Conservation (phyloP, 2,113 vertebrate genomes). For the Mormyrus lacerda region DNA sequence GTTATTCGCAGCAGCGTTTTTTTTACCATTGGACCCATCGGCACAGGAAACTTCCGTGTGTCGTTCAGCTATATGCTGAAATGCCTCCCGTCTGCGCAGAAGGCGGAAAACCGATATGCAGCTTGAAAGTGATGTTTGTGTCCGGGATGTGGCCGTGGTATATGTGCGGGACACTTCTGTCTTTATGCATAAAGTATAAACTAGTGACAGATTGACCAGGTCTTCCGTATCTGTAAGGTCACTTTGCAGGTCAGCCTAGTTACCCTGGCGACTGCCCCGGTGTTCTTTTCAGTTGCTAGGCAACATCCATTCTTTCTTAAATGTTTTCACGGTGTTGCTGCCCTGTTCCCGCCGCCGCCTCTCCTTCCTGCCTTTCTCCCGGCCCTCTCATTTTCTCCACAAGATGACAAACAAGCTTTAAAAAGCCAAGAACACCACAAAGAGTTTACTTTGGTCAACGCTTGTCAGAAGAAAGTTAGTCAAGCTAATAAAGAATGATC, state of each 20-base stretch:
- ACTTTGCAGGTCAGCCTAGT: constrained; percentile 59
- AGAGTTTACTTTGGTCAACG: not conserved
- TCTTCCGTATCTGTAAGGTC: constrained; percentile 54
- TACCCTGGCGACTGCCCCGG: constrained; percentile 49
- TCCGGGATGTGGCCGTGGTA: not conserved
- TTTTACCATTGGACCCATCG: not conserved
- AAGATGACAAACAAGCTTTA: not conserved
- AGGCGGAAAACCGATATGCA: not conserved
- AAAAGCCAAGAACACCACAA: not conserved
- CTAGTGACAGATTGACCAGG: constrained; percentile 9
- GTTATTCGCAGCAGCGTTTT: not conserved
- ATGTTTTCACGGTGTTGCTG: constrained; percentile 48
- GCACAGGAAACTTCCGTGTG: not conserved
- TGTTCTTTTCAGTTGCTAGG: constrained; percentile 55
- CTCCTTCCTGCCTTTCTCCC: constrained; percentile 29
- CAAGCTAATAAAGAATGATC: not conserved
- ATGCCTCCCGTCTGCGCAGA: not conserved
- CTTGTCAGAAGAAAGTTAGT: not conserved
- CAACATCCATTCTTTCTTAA: constrained; percentile 59
- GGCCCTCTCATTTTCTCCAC: not conserved
- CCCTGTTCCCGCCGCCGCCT: constrained; percentile 14
- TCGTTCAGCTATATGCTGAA: not conserved
- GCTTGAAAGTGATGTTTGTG: not conserved
- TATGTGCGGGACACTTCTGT: constrained; percentile 21
- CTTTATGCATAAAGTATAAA: constrained; percentile 24